A percentile compares a stretch with the other conserved stretches of the same genome.
Conservation (phyloP, 2,888 invertebrate genomes). For the Ypsolopha sequella region DNA sequence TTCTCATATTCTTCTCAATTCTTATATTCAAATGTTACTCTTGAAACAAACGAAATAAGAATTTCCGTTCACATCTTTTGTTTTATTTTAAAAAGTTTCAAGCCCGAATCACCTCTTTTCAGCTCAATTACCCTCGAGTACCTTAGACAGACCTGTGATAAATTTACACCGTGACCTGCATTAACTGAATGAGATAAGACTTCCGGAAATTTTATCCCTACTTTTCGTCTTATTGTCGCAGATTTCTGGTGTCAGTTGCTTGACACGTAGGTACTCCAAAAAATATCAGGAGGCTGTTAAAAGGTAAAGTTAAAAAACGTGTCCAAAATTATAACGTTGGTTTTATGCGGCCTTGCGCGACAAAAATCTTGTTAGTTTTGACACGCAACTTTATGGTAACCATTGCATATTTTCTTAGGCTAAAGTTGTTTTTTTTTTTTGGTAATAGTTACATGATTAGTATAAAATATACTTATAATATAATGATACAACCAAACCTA, state of each 20-base stretch:
- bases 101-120: constrained; percentile 19
- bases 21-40: too few relatives aligned
- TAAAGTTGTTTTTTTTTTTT: too few relatives aligned
- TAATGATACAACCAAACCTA: too few relatives aligned
- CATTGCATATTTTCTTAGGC: too few relatives aligned
- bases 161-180: constrained; percentile 42
- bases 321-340: constrained; percentile 44
- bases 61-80: too few relatives aligned
- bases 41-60: too few relatives aligned
- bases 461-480: too few relatives aligned
- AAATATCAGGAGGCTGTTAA: constrained; percentile 57
- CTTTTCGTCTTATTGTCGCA: constrained; percentile 44
- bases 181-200: constrained; percentile 39
- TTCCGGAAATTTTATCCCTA: constrained; percentile 21
- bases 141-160: constrained; percentile 39
- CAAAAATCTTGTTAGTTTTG: too few relatives aligned
- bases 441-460: too few relatives aligned
- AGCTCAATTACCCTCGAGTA: constrained; percentile 42
- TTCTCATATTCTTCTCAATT: too few relatives aligned
- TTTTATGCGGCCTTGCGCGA: constrained; percentile 14
- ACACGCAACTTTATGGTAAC: too few relatives aligned
- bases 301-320: constrained; percentile 57
- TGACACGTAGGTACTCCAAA: constrained; percentile 47
- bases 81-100: too few relatives aligned
- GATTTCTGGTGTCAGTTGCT: constrained; percentile 25